phyloP scores from a whole-genome alignment of 2,113 vertebrate genomes.

The Istiophorus platypterus region DNA sequence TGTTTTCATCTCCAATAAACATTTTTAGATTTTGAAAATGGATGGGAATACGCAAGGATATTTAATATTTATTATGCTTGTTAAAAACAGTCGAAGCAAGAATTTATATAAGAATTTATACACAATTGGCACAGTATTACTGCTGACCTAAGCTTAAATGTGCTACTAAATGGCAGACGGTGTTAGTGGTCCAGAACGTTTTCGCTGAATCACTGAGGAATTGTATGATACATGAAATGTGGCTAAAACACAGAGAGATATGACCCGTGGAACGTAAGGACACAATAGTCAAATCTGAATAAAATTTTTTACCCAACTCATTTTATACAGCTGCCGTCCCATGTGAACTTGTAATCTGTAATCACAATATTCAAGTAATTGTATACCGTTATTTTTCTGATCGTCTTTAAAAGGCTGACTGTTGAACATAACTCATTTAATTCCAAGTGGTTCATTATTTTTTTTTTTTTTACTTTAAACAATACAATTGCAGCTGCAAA shows the following conservation, averaged over 20 bases:
- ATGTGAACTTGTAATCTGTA: constrained; percentile 9
- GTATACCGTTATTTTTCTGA: constrained; percentile 7
- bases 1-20: background rate
- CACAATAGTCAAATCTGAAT: constrained; percentile 6
- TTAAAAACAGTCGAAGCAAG: constrained; percentile 39
- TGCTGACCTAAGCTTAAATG: constrained; percentile 4
- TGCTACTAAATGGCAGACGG: constrained; percentile 17
- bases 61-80: constrained; percentile 29
- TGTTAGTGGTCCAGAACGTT: constrained; percentile 1
- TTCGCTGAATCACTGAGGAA: background rate
- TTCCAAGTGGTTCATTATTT: constrained; percentile 1
- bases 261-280: background rate
- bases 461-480: constrained; percentile 4
- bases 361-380: constrained; percentile 26
- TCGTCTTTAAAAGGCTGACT: background rate
- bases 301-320: background rate
- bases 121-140: constrained; percentile 2
- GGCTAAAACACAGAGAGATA: background rate
- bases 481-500: constrained; percentile 32
- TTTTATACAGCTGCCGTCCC: constrained; percentile 27
- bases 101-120: background rate
- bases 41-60: background rate
- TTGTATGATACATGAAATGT: background rate
- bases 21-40: background rate
- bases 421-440: background rate